Conservation (phyloP, 2,888 invertebrate species). For the Diplazon laetatorius region DNA sequence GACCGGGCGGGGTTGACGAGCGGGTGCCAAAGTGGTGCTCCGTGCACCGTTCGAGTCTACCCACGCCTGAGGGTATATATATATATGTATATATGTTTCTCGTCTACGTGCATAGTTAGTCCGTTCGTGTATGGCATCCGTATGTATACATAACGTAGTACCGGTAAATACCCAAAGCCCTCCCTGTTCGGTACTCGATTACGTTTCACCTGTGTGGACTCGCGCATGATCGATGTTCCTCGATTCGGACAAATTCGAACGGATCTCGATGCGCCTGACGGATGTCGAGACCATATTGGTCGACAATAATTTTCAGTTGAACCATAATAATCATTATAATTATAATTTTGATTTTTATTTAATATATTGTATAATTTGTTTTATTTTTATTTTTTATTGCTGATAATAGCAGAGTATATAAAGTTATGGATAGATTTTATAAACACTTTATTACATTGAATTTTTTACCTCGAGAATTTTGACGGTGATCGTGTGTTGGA, state of each 20-base stretch:
- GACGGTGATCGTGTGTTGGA: no score
- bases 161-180: slow-evolving; percentile 6
- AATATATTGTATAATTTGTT: no score
- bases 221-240: slow-evolving; percentile 48
- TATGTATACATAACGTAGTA: slow-evolving; percentile 14
- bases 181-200: slow-evolving; percentile 42
- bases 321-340: no score
- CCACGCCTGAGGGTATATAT: no score
- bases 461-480: no score
- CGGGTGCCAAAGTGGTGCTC: slow-evolving; percentile 60
- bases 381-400: no score
- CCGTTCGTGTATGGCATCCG: neutral
- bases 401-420: no score
- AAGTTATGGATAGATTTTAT: no score
- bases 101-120: slow-evolving; percentile 17
- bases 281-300: slow-evolving; percentile 3
- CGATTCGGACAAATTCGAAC: slow-evolving; percentile 49
- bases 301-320: no score
- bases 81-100: no score
- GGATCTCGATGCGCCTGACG: slow-evolving; percentile 11
- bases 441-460: no score
- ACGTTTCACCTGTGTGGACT: slow-evolving; percentile 50
- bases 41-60: slow-evolving; percentile 53
- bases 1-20: slow-evolving; percentile 33
- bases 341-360: no score